Base-by-base conservation (phyloP, 1,140 invertebrate genomes). In the Cotesia chilonis region DNA sequence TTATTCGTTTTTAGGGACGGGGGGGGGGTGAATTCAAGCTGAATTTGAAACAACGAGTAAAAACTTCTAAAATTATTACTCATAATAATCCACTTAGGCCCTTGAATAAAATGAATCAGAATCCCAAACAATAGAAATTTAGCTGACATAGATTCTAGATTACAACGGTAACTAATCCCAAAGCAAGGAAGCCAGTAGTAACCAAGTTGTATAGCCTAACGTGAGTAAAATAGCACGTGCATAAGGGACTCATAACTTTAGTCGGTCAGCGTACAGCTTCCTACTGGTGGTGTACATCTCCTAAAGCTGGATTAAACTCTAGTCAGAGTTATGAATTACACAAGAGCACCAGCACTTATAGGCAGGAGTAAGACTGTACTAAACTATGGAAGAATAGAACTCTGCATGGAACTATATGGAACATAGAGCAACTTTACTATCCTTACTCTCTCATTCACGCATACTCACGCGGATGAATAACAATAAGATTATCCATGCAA, bases 231-330 rank as follows among this genome's bases (percentile, higher is more conserved):
- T 37, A 61, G 12, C 20, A 37, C 54, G 54, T 70, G 73, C 63
- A 73, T 55, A 37, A 51, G 76, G 72, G 73, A 76, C 79, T 77
- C 73, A 74, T 78, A 78, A 81, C 75, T 79, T 75, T 68, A n/a
- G 38, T 66, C 67, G 60, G 68, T 66, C 63, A 68, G 52, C 52
- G 37, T 47, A 51, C 17, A 70, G 73, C 64, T 74, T 64, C 63
- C 66, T 28, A 74, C 52, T 66, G 61, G 41, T 47, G 41, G 41
- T 47, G 10, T 47, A 9, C 41, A 47, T 28, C 28, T 28, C 1
- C 41, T 47, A 47, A 75, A 71, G 74, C 74, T 71, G 76, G 71
- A 77, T 77, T 77, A 77, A 77, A 77, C 74, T 77, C 68, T 69
- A 75, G 71, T 77, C 73, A 69, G 72, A 57, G 74, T 68, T 28